phyloP scores from a whole-genome alignment of 2,797 vertebrate genomes.

The Buceros bicornis region DNA sequence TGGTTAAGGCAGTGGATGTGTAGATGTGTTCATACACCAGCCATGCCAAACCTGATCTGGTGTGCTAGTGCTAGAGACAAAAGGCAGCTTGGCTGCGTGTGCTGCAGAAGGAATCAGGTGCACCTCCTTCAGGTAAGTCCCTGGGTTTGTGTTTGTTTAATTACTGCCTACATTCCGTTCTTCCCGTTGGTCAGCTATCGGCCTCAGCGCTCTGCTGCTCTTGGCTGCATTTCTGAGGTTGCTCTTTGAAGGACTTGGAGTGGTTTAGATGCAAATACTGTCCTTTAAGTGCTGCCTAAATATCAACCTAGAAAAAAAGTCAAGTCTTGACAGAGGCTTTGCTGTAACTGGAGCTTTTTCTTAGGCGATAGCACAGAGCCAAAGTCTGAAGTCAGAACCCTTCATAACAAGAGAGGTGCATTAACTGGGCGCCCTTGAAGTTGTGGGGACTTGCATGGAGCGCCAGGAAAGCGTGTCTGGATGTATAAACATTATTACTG shows the following conservation, averaged over 20 bases:
- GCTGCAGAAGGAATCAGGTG: background rate
- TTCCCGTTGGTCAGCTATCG: background rate
- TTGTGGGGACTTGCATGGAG: background rate
- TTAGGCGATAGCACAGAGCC: background rate
- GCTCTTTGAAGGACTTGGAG: background rate
- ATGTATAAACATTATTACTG: background rate
- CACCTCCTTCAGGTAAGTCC: background rate
- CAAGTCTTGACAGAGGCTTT: background rate
- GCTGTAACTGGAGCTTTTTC: background rate
- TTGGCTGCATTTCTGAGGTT: background rate
- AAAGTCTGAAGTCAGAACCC: background rate
- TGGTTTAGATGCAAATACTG: background rate
- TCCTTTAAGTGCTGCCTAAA: background rate
- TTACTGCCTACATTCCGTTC: background rate
- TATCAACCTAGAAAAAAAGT: background rate
- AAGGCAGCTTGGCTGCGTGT: background rate
- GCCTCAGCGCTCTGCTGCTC: background rate
- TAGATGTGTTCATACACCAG: background rate
- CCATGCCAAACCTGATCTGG: background rate
- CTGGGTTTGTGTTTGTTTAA: background rate
- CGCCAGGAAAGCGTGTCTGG: rapidly evolving
- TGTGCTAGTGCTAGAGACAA: background rate
- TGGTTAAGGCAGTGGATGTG: background rate
- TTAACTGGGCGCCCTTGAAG: background rate
- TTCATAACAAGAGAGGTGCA: background rate